Evolutionary conservation across 1,140 invertebrate genomes (phyloP), one percentile per base, ranked within the genome.

Genomic region (Drosophila cardini): DNA sequence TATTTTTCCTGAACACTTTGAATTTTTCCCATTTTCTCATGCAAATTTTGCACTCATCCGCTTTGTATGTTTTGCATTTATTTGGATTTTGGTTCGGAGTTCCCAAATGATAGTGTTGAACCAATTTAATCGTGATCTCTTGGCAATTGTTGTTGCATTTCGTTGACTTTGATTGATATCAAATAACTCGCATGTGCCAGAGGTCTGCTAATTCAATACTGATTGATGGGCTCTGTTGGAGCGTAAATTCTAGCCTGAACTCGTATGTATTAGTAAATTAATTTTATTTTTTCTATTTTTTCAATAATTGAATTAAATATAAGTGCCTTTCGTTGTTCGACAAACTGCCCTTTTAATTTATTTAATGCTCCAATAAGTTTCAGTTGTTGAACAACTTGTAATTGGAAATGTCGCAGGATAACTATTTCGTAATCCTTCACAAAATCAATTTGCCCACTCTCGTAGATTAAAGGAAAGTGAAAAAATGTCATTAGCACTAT

Each of bases 151-250:
- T 55, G 34, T 61, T 69, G 65, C 67, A 32, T 61, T 61, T 80
- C 55, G 61, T 43, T 72, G 78, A 76, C 78, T 81, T 77, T 81
- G 78, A 81, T 81, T 76, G 79, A 81, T 81, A 69, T 42, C 45
- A 63, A 56, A 55, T 9, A 50, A 52, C 30, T 69, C 50, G 32
- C 63, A 45, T 42, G 57, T 34, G 38, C 10, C 18, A 43, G 60
- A 30, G 65, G 42, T 38, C 36, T 64, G 56, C 45, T 80, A 80
- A 76, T 79, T 73, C 68, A 50, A 76, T 58, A 58, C 63, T 81
- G 79, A 81, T 64, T 61, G 78, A 80, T 76, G 63, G 13, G 26
- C 21, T 45, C 16, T 2, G 34, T 4, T 46, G 11, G n/a, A 60
- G 18, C 18, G 32, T 40, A 21, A 63, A 48, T 11, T 15, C 3